These are phyloP conservation scores for Cotesia typhae DNA, from an alignment of 1,140 invertebrate genomes.

Conservation along the genomic window DNA sequence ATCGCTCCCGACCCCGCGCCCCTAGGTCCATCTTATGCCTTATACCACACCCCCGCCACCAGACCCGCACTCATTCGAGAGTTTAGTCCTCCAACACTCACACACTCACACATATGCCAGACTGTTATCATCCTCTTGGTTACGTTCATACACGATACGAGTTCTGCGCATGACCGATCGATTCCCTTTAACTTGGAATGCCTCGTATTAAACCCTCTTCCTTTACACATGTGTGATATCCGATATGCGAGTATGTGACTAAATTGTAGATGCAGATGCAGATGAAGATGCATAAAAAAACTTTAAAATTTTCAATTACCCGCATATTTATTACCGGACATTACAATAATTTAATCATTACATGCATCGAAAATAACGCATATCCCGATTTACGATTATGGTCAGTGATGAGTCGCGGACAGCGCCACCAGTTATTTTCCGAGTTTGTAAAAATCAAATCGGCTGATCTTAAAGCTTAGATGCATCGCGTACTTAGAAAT, in stretches of 20 bases:
- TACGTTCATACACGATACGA: not conserved
- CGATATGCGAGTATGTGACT: too few relatives aligned
- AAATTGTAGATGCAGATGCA: too few relatives aligned
- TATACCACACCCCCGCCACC: constrained; percentile 29
- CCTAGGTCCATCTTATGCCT: constrained; percentile 19
- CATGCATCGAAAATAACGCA: too few relatives aligned
- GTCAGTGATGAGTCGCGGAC: too few relatives aligned
- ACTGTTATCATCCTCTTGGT: constrained; percentile 15
- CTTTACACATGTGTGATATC: not conserved
- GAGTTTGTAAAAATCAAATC: too few relatives aligned
- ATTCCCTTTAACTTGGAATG: constrained; percentile 21
- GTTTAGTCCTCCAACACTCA: constrained; percentile 2
- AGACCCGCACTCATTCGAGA: not conserved
- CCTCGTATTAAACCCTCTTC: not conserved
- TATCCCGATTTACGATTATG: too few relatives aligned
- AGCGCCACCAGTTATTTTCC: not conserved
- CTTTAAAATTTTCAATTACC: too few relatives aligned
- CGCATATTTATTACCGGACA: not conserved
- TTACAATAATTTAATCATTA: too few relatives aligned
- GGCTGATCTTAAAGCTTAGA: too few relatives aligned
- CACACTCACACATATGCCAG: not conserved
- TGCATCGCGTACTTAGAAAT: constrained; percentile 9
- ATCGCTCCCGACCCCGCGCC: constrained; percentile 18
- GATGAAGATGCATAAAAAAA: too few relatives aligned
- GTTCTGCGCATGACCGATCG: constrained; percentile 38